Percentiles rank a stretch among this genome's conserved stretches.
Conservation (phyloP, 2,113 vertebrate genomes). For the Epinephelus cyanopodus region DNA sequence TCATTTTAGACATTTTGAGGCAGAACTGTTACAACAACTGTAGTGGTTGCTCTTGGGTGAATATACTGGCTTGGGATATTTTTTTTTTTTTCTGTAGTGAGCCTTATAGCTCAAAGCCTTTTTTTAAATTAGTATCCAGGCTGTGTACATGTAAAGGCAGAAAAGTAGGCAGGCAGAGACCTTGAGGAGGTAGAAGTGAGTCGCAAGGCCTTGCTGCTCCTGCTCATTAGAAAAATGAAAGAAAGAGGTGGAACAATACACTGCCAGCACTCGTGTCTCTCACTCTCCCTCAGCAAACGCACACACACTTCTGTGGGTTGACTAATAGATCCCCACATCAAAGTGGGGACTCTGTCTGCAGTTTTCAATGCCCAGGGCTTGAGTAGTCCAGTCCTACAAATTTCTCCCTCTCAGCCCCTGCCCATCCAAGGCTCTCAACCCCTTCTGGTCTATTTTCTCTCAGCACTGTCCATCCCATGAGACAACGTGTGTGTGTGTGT, state of each 20-base stretch:
- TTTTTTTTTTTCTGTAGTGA: not conserved
- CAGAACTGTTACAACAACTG: too few species aligned
- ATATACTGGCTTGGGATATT: not conserved
- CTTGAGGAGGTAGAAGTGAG: constrained; percentile 44
- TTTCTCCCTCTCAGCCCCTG: constrained; percentile 40
- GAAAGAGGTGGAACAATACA: constrained; percentile 40
- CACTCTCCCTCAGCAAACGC: constrained; percentile 26
- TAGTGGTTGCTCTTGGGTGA: not conserved
- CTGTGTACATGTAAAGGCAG: constrained; percentile 2
- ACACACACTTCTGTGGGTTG: constrained; percentile 39
- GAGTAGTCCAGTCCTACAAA: constrained; percentile 31
- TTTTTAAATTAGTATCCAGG: constrained; percentile 50
- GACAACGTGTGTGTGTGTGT: constrained; percentile 4
- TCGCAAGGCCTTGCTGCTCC: constrained; percentile 15
- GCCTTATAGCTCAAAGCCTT: constrained; percentile 10
- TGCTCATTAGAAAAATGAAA: constrained; percentile 60
- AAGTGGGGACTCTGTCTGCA: constrained; percentile 46
- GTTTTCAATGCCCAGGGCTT: constrained; percentile 45
- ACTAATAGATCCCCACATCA: constrained; percentile 74
- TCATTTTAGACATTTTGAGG: too few species aligned
- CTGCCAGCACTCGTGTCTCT: constrained; percentile 13
- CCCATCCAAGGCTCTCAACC: constrained; percentile 35
- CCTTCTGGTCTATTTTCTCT: constrained; percentile 33
- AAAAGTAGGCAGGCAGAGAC: constrained; percentile 32
- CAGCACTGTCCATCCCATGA: constrained; percentile 23